These are phyloP conservation scores for Drosophila aff. DNA, from an alignment of 1,140 invertebrate genomes.

Conservation along the genomic window DNA sequence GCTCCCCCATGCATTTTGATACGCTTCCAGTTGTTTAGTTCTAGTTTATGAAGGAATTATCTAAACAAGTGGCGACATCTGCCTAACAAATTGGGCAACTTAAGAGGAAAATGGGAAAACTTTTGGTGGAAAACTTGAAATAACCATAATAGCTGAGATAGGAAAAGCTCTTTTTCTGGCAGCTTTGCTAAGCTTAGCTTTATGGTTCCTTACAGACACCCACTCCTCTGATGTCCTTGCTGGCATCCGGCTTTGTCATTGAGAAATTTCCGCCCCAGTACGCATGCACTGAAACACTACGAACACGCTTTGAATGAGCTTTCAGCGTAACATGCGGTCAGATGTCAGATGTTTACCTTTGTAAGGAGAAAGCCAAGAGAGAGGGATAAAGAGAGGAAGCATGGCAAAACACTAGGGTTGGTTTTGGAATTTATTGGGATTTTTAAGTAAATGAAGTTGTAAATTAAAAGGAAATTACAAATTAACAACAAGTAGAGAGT, in stretches of 20 bases:
- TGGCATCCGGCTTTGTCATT: conserved; percentile 54
- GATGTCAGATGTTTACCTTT: conserved; percentile 64
- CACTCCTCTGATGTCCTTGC: conserved; percentile 55
- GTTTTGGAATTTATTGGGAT: neutral
- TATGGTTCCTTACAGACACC: conserved; percentile 1
- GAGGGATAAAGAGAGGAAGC: neutral
- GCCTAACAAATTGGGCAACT: neutral
- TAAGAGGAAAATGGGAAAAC: neutral
- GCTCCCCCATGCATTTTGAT: conserved; percentile 45
- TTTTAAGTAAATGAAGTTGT: neutral
- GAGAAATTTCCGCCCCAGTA: conserved; percentile 58
- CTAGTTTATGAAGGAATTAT: neutral
- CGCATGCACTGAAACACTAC: conserved; percentile 58
- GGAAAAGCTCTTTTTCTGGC: neutral
- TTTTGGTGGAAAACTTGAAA: conserved; percentile 6
- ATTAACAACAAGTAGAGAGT: neutral
- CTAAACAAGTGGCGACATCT: conserved; percentile 46
- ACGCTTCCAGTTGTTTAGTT: conserved; percentile 14
- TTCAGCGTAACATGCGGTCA: conserved; percentile 57
- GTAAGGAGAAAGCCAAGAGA: neutral
- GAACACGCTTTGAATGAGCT: conserved; percentile 25
- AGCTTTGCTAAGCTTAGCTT: conserved; percentile 26
- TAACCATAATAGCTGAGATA: neutral
- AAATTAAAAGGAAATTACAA: too few species aligned
- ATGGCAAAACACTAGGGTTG: neutral